A percentile compares a stretch with the other conserved stretches of the same genome.
Evolutionary conservation across 2,888 invertebrate species (phyloP).

Genomic region (Unio delphinus): DNA sequence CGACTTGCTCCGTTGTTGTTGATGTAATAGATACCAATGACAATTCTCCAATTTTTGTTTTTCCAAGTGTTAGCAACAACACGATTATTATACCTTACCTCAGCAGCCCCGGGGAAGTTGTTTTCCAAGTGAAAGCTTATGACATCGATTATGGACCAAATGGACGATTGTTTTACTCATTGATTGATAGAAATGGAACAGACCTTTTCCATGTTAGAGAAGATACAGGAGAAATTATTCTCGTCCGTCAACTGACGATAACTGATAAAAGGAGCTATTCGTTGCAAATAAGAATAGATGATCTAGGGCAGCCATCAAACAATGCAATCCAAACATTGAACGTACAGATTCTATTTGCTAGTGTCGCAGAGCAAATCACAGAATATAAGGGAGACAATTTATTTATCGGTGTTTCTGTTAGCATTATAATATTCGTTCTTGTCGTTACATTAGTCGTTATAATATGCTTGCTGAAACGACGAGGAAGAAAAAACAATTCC

Average conservation of each 20-base stretch:
- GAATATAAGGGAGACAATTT: slow-evolving; percentile 31
- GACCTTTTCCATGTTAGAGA: slow-evolving; percentile 35
- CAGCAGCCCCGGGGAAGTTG: slow-evolving; percentile 22
- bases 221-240: slow-evolving; percentile 35
- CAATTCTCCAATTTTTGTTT: slow-evolving; percentile 51
- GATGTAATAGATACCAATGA: slow-evolving; percentile 49
- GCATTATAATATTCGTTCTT: slow-evolving; percentile 39
- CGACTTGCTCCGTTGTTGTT: slow-evolving; percentile 43
- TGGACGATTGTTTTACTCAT: slow-evolving; percentile 34
- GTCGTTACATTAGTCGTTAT: slow-evolving; percentile 41
- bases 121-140: slow-evolving; percentile 35
- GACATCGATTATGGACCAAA: slow-evolving; percentile 42
- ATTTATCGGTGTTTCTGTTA: slow-evolving; percentile 38
- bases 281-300: slow-evolving; percentile 33
- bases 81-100: slow-evolving; percentile 43
- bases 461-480: slow-evolving; percentile 36
- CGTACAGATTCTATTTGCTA: slow-evolving; percentile 28
- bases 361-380: slow-evolving; percentile 3
- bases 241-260: slow-evolving; percentile 21
- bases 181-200: slow-evolving; percentile 24
- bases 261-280: slow-evolving; percentile 32
- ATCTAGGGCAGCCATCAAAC: slow-evolving; percentile 36
- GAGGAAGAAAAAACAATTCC: slow-evolving; percentile 10
- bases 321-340: slow-evolving; percentile 33
- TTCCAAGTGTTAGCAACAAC: slow-evolving; percentile 51